Base-by-base conservation (phyloP, 2,113 vertebrate genomes). In the Zosterops hypoxanthus region DNA sequence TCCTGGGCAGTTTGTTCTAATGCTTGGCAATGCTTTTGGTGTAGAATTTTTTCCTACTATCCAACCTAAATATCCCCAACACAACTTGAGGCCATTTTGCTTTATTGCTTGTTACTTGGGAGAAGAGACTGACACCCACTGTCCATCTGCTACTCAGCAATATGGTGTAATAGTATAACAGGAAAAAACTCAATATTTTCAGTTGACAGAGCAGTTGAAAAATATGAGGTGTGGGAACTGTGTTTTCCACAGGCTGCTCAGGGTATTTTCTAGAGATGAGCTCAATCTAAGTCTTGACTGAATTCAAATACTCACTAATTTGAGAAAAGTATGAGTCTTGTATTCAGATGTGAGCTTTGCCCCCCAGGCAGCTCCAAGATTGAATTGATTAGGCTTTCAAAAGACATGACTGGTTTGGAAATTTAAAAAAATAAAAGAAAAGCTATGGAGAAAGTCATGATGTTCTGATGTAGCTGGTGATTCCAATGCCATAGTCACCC, bases 321-420 rank as follows among this genome's bases (percentile, higher is more conserved):
- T 94, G 95, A 94, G 92, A 96, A 97, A 96, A 95, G 89, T 89
- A 86, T 87, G 84, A 89, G 91, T 63, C 92, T 92, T 95, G 93
- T 95, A 94, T 84, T 97, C 90, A 96, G 88, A 96, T 94, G 88
- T 95, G 95, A 96, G 82, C 88, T 96, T 96, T 96, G 80, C 90
- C 79, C 85, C 69, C 56, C 90, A 86, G 82, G 71, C 93, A 88
- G 82, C 49, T 90, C 36, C 77, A 92, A 83, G 88, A 92, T 49
- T 92, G 90, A 93, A 94, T 33, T 71, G 88, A 94, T 93, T 95
- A 95, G 60, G 17, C 41, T 94, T 91, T 92, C 71, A 94, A 96
- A 96, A 88, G 88, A 86, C 47, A 50, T 12, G 63, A 41, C 68
- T 59, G 52, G 42, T 70, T 94, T 86, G 80, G 57, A 94, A 86